Base-by-base conservation (phyloP, 2,113 vertebrate genomes). In the Proterorhinus semilunaris region DNA sequence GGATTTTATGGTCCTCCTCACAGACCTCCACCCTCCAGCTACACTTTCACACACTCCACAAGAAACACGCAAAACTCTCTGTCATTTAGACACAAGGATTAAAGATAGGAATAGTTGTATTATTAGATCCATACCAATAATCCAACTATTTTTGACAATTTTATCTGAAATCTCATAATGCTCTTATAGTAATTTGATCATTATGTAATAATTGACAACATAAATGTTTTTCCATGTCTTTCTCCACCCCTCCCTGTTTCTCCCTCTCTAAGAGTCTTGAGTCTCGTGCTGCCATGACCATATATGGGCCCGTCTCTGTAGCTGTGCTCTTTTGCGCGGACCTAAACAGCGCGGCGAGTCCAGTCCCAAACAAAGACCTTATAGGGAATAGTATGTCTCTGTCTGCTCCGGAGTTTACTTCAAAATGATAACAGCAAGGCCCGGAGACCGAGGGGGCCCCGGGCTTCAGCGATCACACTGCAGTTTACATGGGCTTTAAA, bases 311-410 rank as follows among this genome's bases (percentile, higher is more conserved):
- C 90, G 96, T 95, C 93, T 93, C 87, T 90, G 93, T 89, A 85
- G 94, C 91, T 87, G 81, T 88, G 79, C 76, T 86, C 89, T 75
- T 91, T 92, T 92, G 85, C 85, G 55, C 78, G 77, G 86, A 91
- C 83, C 90, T 91, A 94, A 94, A 96, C 95, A 95, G 93, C 93
- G 87, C 93, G 89, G 93, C 94, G 91, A 95, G 92, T 92, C 92
- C 90, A 95, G 87, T 91, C 90, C 95, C 94, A 96, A 96, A 96
- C 95, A 96, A 96, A 95, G 93, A 92, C 97, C 97, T 95, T 98
- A 94, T 98, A 98, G 94, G 96, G 97, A 95, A 96, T 92, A 93
- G 91, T 72, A 86, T 88, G 87, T 92, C 93, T 92, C 88, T 87
- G 85, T 90, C 88, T 64, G 66, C 82, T 86, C 83, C 21, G 81